Evolutionary conservation across 2,888 invertebrate species (phyloP).

Genomic region (Lottia gigantea): DNA sequence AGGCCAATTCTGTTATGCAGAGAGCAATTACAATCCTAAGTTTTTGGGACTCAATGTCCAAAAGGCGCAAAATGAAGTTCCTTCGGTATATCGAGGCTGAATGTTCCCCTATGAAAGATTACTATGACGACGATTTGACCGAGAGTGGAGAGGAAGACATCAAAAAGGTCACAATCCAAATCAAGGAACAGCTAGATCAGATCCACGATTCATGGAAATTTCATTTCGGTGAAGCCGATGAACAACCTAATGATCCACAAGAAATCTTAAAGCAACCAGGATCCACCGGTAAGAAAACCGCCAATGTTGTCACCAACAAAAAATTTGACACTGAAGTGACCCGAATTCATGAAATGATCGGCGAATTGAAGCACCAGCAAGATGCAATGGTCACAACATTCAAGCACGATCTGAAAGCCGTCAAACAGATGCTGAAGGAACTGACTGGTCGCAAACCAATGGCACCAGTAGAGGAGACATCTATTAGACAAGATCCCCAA

Average conservation of each 20-base stretch:
- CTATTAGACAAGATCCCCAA: neutral
- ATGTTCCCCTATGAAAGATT: constrained; percentile 54
- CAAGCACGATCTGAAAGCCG: constrained; percentile 43
- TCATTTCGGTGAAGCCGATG: constrained; percentile 44
- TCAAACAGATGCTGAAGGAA: constrained; percentile 42
- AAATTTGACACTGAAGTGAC: constrained; percentile 49
- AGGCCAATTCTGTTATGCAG: constrained; percentile 67
- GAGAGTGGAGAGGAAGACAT: constrained; percentile 56
- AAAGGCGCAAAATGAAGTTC: constrained; percentile 46
- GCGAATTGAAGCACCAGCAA: constrained; percentile 42
- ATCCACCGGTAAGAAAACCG: constrained; percentile 13
- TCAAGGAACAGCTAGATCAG: constrained; percentile 60
- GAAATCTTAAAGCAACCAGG: constrained; percentile 28
- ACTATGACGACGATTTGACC: constrained; percentile 65
- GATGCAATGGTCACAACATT: constrained; percentile 44
- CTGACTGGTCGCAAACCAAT: constrained; percentile 17
- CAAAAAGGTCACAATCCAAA: constrained; percentile 65
- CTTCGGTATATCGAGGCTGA: constrained; percentile 41
- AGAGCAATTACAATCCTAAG: constrained; percentile 61
- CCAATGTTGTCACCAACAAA: constrained; percentile 36
- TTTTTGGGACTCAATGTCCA: constrained; percentile 60
- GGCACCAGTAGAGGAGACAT: constrained; percentile 6
- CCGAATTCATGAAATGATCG: constrained; percentile 38
- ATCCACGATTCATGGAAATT: constrained; percentile 47
- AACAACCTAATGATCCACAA: constrained; percentile 26